Conservation (phyloP, 37 sponge, comb jelly and placozoan genomes). For the Haliclona indistincta region DNA sequence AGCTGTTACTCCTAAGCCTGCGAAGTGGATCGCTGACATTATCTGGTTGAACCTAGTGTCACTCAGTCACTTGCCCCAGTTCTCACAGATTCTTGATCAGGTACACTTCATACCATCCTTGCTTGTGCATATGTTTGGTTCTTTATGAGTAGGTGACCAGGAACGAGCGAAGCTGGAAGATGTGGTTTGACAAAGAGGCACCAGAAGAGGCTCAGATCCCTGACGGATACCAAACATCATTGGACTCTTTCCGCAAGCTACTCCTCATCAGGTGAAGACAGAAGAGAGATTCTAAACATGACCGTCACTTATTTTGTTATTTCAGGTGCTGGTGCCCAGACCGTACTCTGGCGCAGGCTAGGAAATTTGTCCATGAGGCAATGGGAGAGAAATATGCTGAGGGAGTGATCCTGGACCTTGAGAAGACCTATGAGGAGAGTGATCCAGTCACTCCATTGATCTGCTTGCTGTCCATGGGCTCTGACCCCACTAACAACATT, state of each 20-base stretch:
- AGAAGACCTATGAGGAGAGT: conserved; percentile 90
- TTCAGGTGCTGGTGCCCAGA: conserved; percentile 97
- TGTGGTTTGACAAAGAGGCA: conserved; percentile 97
- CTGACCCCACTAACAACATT: conserved; percentile 94
- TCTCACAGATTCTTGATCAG: conserved; percentile 94
- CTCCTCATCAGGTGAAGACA: conserved; percentile 77
- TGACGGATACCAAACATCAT: conserved; percentile 91
- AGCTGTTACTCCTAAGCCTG: conserved; percentile 82
- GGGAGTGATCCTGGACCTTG: conserved; percentile 94
- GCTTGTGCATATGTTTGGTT: neutral
- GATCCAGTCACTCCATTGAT: conserved; percentile 82
- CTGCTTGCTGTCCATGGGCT: conserved; percentile 98
- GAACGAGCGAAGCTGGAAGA: conserved; percentile 91
- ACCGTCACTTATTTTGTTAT: neutral
- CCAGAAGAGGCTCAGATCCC: conserved; percentile 96
- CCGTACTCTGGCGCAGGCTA: conserved; percentile 93
- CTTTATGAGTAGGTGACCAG: conserved; percentile 58
- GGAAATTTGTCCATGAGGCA: conserved; percentile 89
- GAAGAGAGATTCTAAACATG: neutral
- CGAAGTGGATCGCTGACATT: conserved; percentile 96
- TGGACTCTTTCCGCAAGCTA: conserved; percentile 86
- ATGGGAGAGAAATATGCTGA: conserved; percentile 94
- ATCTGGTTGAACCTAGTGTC: conserved; percentile 98
- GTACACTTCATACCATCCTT: conserved; percentile 35
- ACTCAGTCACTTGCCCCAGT: conserved; percentile 88